phyloP scores from a whole-genome alignment of 2,113 vertebrate species.

The Herpailurus yagouaroundi region DNA sequence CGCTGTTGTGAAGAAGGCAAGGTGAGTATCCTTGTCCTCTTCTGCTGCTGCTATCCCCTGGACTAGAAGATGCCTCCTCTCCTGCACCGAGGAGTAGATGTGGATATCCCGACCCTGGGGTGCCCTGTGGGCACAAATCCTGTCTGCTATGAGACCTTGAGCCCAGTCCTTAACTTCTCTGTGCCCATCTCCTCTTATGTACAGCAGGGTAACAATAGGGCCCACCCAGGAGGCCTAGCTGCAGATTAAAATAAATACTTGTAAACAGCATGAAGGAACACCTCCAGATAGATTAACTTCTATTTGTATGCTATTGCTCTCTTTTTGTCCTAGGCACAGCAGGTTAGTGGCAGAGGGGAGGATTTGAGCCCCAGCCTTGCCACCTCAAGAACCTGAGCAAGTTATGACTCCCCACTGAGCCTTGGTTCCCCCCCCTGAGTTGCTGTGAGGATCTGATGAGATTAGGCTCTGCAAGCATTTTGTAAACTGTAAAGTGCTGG shows the following conservation, averaged over 20 bases:
- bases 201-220: background rate
- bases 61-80: background rate
- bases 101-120: background rate
- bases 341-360: background rate
- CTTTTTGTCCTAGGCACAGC: background rate
- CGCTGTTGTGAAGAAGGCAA: background rate
- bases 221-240: background rate
- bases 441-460: background rate
- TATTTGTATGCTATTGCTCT: background rate
- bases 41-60: background rate
- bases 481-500: background rate
- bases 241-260: slow-evolving; percentile 38
- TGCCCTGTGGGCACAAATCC: background rate
- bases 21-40: background rate
- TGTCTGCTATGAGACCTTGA: background rate
- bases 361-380: background rate
- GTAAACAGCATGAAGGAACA: background rate
- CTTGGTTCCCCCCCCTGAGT: background rate
- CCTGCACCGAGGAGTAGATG: background rate
- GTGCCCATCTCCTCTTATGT: background rate
- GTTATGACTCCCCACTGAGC: background rate
- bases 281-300: background rate
- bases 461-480: background rate
- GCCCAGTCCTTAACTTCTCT: background rate
- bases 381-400: background rate